Evolutionary conservation across 2,113 vertebrate genomes (phyloP).

Genomic region (Osmerus mordax): DNA sequence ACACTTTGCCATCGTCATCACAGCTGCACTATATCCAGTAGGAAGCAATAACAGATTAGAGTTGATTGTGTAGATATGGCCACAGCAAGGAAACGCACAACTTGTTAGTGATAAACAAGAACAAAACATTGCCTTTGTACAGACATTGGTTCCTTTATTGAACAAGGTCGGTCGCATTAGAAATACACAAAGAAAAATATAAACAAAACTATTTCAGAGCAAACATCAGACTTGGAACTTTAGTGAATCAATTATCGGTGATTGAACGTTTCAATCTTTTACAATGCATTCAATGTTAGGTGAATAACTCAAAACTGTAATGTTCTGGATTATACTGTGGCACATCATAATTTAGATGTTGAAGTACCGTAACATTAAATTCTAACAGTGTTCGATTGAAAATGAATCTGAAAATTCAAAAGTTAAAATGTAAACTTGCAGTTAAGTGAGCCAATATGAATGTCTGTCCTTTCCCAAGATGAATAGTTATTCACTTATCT

Average conservation of each 20-base stretch:
- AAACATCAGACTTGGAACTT: too few relatives aligned
- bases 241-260: too few relatives aligned
- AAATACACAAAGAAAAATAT: neutral
- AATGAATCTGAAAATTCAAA: neutral
- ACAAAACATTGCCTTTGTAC: slow-evolving; percentile 2
- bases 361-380: too few relatives aligned
- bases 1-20: neutral
- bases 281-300: too few relatives aligned
- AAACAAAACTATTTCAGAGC: too few relatives aligned
- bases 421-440: neutral
- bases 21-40: neutral
- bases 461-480: too few relatives aligned
- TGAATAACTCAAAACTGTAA: too few relatives aligned
- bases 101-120: neutral
- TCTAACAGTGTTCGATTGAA: neutral
- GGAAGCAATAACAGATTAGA: neutral
- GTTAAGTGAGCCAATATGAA: too few relatives aligned
- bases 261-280: too few relatives aligned
- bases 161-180: neutral
- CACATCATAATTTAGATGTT: too few relatives aligned
- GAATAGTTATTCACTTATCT: too few relatives aligned
- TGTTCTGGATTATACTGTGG: too few relatives aligned
- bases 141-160: neutral
- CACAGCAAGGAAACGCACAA: neutral
- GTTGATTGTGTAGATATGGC: neutral